Base-by-base conservation (phyloP, 2,797 vertebrate species). In the Xiphophorus birchmanni region DNA sequence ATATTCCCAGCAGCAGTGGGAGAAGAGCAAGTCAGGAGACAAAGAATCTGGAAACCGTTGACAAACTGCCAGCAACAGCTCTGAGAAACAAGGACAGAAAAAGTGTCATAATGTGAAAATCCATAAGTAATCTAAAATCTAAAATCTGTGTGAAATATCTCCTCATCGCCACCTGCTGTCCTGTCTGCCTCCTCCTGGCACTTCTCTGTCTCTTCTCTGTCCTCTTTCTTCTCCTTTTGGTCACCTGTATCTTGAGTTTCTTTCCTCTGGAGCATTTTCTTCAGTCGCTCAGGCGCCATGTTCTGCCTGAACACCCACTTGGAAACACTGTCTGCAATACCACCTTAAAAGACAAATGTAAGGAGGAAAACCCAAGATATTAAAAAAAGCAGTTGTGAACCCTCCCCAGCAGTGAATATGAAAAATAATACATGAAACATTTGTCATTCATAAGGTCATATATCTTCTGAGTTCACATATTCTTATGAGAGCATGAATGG, bases 1-100 rank as follows among this genome's bases (percentile, higher is more conserved):
- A 1, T 97, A 98, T 60, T 99, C 99, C 99, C 99, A 99, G 90
- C 97, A 97, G 92, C 98, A 99, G 88, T 99, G 98, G 0, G 98
- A 96, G 0, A 97, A 96, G 37, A 99, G 94, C 82, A 99, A 81
- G 87, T 99, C 97, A 0, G 96, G 93, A 77, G 97, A 97, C 2
- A 99, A 97, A 73, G 98, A 99, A 88, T 97, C 97, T 0, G 98
- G 98, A 87, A 99, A 99, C 26, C 97, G 96, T 90, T 95, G 92
- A 60, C 97, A 97, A 1, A 97, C 96, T 0, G 96, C 92, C 74
- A 82, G 86, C 88, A 99, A 90, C 88, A 98, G 90, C 80, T 97
- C 99, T 98, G 94, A 12, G 92, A 86, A 26, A 78, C 60, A 78
- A 1, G 21, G 12, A 78, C 35, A 77, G 44, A n/a, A 65, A 47